Base-by-base conservation (phyloP, 92 coral and sea anemone genomes). In the Blastomussa wellsi region DNA sequence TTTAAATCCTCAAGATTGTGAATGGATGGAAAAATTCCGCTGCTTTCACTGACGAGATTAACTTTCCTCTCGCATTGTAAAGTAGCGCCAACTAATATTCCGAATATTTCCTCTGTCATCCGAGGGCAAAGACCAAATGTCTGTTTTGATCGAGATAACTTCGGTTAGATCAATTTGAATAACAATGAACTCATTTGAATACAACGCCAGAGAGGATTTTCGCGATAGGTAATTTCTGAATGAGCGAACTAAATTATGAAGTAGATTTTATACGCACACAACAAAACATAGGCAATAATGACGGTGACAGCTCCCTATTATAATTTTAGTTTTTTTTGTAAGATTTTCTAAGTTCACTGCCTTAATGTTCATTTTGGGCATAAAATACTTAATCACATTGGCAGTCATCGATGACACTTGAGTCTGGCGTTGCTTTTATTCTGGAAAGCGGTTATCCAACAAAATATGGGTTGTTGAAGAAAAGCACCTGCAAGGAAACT, bases 181-280 rank as follows among this genome's bases (percentile, higher is more conserved):
- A 74, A 83, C 87, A 83, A 83, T 83, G 24, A 70, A 42, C 60
- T 83, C 62, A 83, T 83, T 83, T 83, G 80, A 83, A 83, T 83
- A 74, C 72, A 74, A 57, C 80, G 26, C 47, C 24, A 37, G 33
- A 36, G 17, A 36, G 74, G 80, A 57, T 55, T 39, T 73, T 29
- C 38, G 74, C 72, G 80, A 74, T 57, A 59, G 87, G 87, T 47
- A 83, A 74, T 83, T 83, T 66, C 62, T 83, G 72, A 57, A 64
- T 39, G 65, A 83, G 80, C 60, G 60, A 83, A 74, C 74, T 83
- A 83, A 83, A 83, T 83, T 83, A 83, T 83, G 87, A 75, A 83
- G 62, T 11, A 60, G 87, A 39, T 83, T 83, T 83, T 19, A 60
- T 39, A 48, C 79, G 42, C 80, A 74, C 86, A 83, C 76, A 70